Evolutionary conservation across 2,888 invertebrate species (phyloP), one percentile per base, ranked within the genome.

Genomic region (Microplitis manilae): DNA sequence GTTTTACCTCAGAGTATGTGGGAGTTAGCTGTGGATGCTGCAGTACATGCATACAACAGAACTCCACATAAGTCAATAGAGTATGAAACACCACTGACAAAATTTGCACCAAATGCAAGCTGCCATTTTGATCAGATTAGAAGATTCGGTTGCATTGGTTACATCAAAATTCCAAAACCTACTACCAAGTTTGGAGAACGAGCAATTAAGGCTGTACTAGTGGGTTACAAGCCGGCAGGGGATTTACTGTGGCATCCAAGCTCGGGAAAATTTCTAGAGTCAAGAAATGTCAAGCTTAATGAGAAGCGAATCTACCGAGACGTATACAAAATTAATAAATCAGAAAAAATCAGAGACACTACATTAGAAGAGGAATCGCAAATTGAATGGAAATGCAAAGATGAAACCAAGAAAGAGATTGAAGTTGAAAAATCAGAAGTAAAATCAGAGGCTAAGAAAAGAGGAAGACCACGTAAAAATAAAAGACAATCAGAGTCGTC

Each of bases 1-100:
- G 79, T 72, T 41, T 69, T 77, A 62, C 79, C 80, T 20, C 69
- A 78, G 68, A 78, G 72, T 30, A 81, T 84, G 82, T 83, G 84
- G 81, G 80, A 80, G 69, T 68, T 83, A 67, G 83, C 83, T 6
- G 68, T 79, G 1, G 73, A 72, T 20, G 77, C 78, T 30, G 82
- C 81, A 17, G 69, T 30, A 30, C 30, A 30, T 30, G 30, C 30
- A 30, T 30, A 30, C 30, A 82, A 82, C 67, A 59, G 72, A 30
- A 80, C 80, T n/a, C 79, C 78, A 8, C 78, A 78, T 17, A 79
- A 79, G 70, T 78, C 81, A 20, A 78, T 77, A 13, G 50, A 77
- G 6, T 78, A 68, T 59, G 73, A 79, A 20, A 62, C 67, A 59
- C 81, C 76, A 7, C 17, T 81, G 50, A 72, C 15, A 8, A 81